Base-by-base conservation (phyloP, 2,888 invertebrate genomes). In the Perizoma affinitatum region DNA sequence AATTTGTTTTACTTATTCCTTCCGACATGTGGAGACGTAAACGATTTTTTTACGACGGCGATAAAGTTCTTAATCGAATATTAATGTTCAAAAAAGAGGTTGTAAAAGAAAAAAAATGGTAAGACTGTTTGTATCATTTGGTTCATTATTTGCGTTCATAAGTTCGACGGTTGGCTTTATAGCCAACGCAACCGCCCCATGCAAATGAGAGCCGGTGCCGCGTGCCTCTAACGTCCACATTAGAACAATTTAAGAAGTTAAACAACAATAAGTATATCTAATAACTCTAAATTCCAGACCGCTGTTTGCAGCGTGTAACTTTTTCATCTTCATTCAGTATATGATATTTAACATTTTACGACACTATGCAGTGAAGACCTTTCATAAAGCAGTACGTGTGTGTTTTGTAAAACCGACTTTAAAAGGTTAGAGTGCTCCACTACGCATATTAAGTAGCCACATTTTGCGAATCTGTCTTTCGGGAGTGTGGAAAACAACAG, bases 181-280 rank as follows among this genome's bases (percentile, higher is more conserved):
- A 77, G 85, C 68, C 75, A 70, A 69, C 71, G 78, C 88, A 87
- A 87, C 84, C 84, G 82, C 69, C 70, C 71, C 70, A 92, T 92
- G 90, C 87, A 90, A 92, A 92, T 87, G 82, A 79, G 58, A 75
- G 75, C 84, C 71, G 76, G 76, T 84, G 72, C 91, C 91, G 84
- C 84, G 83, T 92, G 91, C 73, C 76, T 67, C 72, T 85, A 90
- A 92, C 87, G 89, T 81, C 67, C 75, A 76, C 82, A 86, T 90
- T 88, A 84, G 86, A 87, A 87, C 90, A 90, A 88, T 91, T 90
- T 89, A 91, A 91, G 90, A 90, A 88, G 85, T 89, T 84, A 84
- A 88, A 88, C 86, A 88, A 87, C 86, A 89, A 84, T 87, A 84
- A 86, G 80, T 83, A 79, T 68, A 68, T 73, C 76, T 78, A 78